phyloP scores from a whole-genome alignment of 1,140 invertebrate genomes.

The Drosophila pallidifrons region DNA sequence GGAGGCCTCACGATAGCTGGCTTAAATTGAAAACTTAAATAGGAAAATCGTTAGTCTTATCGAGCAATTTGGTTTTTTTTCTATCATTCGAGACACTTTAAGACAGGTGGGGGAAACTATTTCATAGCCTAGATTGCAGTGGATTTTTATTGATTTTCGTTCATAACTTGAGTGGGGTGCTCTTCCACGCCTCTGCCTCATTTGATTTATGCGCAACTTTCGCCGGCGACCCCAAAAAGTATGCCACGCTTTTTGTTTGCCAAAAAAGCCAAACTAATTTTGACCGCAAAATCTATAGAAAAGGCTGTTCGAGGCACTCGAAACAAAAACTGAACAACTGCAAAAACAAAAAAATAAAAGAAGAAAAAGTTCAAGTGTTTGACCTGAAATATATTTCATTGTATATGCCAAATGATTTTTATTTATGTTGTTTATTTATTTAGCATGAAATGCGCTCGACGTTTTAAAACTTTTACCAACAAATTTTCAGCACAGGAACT shows the following conservation, averaged over 20 bases:
- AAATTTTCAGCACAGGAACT: background rate
- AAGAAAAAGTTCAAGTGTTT: constrained; percentile 36
- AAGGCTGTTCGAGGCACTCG: constrained; percentile 5
- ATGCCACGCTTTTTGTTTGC: constrained; percentile 31
- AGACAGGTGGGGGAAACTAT: constrained; percentile 10
- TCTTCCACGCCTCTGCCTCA: background rate
- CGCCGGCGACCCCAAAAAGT: constrained; percentile 28
- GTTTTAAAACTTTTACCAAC: constrained; percentile 31
- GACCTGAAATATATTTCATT: constrained; percentile 44
- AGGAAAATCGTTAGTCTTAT: constrained; percentile 3
- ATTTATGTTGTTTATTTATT: constrained; percentile 26
- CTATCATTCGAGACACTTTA: constrained; percentile 26
- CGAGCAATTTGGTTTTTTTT: constrained; percentile 3
- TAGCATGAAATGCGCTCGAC: constrained; percentile 24
- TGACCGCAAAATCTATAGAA: constrained; percentile 53
- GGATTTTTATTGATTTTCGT: constrained; percentile 41
- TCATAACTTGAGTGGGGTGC: constrained; percentile 8
- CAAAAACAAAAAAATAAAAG: too few species aligned
- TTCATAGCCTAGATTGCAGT: constrained; percentile 19
- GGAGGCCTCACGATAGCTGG: constrained; percentile 1
- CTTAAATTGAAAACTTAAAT: constrained; percentile 19
- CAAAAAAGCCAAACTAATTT: constrained; percentile 32
- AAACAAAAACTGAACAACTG: constrained; percentile 14
- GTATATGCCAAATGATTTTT: constrained; percentile 5
- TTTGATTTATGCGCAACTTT: constrained; percentile 57